Percentiles rank a stretch among this genome's conserved stretches.
These are phyloP conservation scores for Temnopleurus reevesii DNA, from an alignment of 53 echinoderm and acorn worm species.

Conservation along the genomic window DNA sequence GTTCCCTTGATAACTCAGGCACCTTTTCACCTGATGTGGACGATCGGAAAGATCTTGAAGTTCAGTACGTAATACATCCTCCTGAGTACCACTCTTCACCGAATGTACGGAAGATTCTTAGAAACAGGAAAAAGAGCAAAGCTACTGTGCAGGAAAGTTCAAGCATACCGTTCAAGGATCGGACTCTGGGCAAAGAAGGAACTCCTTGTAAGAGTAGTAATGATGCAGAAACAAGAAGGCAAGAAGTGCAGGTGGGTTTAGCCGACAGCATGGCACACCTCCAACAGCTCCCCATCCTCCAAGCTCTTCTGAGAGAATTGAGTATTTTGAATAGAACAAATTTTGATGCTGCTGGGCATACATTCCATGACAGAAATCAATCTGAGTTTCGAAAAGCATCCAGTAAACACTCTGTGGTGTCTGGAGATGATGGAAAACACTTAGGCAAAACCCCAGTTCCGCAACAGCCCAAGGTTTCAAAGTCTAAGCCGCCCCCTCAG, in stretches of 20 bases:
- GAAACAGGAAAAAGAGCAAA: background rate
- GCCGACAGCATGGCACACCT: background rate
- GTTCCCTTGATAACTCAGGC: background rate
- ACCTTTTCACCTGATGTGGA: background rate
- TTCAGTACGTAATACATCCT: conserved; percentile 46
- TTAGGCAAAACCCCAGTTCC: background rate
- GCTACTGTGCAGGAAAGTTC: background rate
- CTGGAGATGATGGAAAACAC: background rate
- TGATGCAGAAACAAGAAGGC: background rate
- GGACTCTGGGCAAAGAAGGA: background rate
- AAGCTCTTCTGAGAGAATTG: conserved; percentile 79
- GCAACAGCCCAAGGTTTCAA: background rate
- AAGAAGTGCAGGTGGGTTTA: background rate
- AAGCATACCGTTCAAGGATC: background rate
- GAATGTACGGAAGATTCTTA: conserved; percentile 37
- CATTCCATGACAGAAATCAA: background rate
- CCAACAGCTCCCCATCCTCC: conserved; percentile 74
- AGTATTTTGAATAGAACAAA: conserved; percentile 58
- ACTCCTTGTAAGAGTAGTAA: background rate
- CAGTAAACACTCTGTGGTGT: background rate
- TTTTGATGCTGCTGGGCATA: background rate
- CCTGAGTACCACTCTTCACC: conserved; percentile 39
- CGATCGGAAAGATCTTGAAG: conserved; percentile 33
- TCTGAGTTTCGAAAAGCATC: background rate
- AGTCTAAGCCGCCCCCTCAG: background rate